These are phyloP conservation scores for Netelia inedita DNA, from an alignment of 2,888 invertebrate species.

Conservation along the genomic window DNA sequence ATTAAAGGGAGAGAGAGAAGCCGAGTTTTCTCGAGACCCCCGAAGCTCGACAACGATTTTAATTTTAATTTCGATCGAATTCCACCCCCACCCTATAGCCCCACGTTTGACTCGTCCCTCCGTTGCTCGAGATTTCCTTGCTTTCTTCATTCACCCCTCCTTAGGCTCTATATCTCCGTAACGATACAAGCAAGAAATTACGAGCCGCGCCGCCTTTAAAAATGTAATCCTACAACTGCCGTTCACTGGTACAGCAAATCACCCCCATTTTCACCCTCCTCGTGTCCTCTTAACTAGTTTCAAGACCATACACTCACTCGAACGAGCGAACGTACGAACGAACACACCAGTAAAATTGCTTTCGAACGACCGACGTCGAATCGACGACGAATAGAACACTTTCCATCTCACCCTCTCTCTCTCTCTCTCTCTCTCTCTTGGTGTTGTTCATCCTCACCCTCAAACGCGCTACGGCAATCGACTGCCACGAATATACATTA, in stretches of 20 bases:
- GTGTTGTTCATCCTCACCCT: slow-evolving; percentile 41
- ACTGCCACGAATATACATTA: slow-evolving; percentile 75
- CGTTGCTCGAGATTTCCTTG: slow-evolving; percentile 43
- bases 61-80: slow-evolving; percentile 82
- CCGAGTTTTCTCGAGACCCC: slow-evolving; percentile 58
- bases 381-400: slow-evolving; percentile 46
- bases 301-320: slow-evolving; percentile 65
- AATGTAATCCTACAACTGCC: slow-evolving; percentile 75
- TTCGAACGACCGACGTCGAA: slow-evolving; percentile 76
- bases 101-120: slow-evolving; percentile 57
- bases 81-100: slow-evolving; percentile 68
- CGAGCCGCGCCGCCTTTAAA: slow-evolving; percentile 75
- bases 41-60: slow-evolving; percentile 75
- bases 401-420: slow-evolving; percentile 54
- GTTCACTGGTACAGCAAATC: slow-evolving; percentile 28
- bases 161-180: slow-evolving; percentile 38
- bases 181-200: slow-evolving; percentile 73
- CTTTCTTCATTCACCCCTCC: slow-evolving; percentile 19
- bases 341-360: slow-evolving; percentile 59
- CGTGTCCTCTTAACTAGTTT: slow-evolving; percentile 82
- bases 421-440: slow-evolving; percentile 56
- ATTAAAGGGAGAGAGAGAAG: slow-evolving; percentile 67
- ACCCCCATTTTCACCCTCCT: slow-evolving; percentile 54
- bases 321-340: slow-evolving; percentile 66
- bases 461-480: slow-evolving; percentile 70